These are phyloP conservation scores for Fopius arisanus DNA, from an alignment of 1,140 invertebrate genomes.

Conservation along the genomic window DNA sequence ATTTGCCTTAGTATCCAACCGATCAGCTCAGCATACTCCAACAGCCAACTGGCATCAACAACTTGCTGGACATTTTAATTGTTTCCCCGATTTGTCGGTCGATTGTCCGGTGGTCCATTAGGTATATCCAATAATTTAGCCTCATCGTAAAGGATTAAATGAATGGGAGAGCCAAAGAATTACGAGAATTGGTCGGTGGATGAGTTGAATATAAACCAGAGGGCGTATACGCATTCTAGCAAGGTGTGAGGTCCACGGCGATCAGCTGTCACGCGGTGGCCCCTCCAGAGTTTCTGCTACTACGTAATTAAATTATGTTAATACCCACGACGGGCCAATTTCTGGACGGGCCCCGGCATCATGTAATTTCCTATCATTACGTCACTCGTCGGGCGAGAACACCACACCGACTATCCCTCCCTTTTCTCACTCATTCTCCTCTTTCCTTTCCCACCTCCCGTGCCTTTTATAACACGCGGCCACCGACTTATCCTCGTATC, in stretches of 20 bases:
- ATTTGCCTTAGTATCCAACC: neutral
- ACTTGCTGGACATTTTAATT: neutral
- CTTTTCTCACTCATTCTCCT: conserved; percentile 18
- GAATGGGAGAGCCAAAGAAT: neutral
- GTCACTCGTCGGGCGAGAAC: conserved; percentile 38
- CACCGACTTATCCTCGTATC: conserved; percentile 21
- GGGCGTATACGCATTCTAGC: conserved; percentile 27
- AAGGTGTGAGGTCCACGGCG: conserved; percentile 32
- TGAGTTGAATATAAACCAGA: conserved; percentile 9
- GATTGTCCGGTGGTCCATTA: neutral
- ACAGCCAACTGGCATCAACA: neutral
- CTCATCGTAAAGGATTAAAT: neutral
- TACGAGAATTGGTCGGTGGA: neutral
- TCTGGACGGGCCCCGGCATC: conserved; percentile 30
- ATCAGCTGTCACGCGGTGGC: conserved; percentile 32
- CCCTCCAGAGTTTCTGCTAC: conserved; percentile 34
- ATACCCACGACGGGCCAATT: conserved; percentile 37
- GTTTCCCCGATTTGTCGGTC: neutral
- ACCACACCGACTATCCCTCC: conserved; percentile 27
- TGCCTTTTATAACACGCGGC: conserved; percentile 9
- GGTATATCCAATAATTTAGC: neutral
- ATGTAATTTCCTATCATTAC: conserved; percentile 45
- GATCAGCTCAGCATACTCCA: neutral
- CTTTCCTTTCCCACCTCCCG: conserved; percentile 20
- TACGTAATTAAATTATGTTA: conserved; percentile 48